Evolutionary conservation across 30 jellyfish, hydroid and myxozoan species (phyloP).

Genomic region (Hydractinia symbiolongicarpus): DNA sequence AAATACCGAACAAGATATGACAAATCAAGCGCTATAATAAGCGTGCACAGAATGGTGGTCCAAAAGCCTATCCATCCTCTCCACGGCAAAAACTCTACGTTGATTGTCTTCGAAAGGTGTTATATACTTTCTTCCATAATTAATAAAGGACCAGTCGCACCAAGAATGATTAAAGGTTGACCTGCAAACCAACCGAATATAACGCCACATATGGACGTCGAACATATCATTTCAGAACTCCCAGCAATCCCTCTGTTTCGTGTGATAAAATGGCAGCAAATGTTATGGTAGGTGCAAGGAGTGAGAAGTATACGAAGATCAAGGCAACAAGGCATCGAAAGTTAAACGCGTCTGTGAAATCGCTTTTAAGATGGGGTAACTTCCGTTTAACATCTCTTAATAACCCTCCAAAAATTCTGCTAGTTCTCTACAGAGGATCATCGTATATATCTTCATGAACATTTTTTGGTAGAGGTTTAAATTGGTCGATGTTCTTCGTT

Average conservation of each 20-base stretch:
- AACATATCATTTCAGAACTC: slow-evolving; percentile 74
- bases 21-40: slow-evolving; percentile 55
- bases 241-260: slow-evolving; percentile 54
- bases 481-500: neutral
- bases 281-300: slow-evolving; percentile 73
- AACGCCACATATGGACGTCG: slow-evolving; percentile 65
- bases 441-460: neutral
- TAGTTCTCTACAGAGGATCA: slow-evolving; percentile 58
- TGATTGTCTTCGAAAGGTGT: slow-evolving; percentile 37
- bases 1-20: slow-evolving; percentile 63
- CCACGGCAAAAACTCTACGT: slow-evolving; percentile 76
- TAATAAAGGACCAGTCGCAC: slow-evolving; percentile 85
- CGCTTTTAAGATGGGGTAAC: slow-evolving; percentile 42
- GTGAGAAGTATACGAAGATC: slow-evolving; percentile 60
- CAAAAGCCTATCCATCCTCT: slow-evolving; percentile 87
- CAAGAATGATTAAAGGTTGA: slow-evolving; percentile 74
- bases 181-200: slow-evolving; percentile 66
- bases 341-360: slow-evolving; percentile 52
- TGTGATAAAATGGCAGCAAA: slow-evolving; percentile 74
- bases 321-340: slow-evolving; percentile 51
- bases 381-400: slow-evolving; percentile 59
- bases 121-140: slow-evolving; percentile 63
- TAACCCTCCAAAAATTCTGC: slow-evolving; percentile 54
- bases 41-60: slow-evolving; percentile 55
- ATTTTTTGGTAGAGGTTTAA: neutral